Evolutionary conservation across 2,113 vertebrate species (phyloP).

Genomic region (Nycticorax nycticorax): DNA sequence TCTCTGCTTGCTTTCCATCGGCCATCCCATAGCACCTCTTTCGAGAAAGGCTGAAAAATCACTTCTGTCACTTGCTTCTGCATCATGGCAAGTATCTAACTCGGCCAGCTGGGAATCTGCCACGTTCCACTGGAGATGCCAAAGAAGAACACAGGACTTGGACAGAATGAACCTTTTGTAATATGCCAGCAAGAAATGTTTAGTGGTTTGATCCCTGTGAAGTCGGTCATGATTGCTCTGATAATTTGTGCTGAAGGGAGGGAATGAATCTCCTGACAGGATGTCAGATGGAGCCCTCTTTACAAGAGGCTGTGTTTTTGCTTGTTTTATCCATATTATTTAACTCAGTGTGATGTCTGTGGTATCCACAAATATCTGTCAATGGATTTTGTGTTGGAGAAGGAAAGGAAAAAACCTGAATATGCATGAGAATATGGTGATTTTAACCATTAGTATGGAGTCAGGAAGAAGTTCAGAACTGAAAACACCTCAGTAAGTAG

Average conservation of each 20-base stretch:
- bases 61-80: not conserved
- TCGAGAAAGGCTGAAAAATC: not conserved
- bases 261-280: not conserved
- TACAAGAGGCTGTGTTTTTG: not conserved
- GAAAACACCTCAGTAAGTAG: not conserved
- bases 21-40: not conserved
- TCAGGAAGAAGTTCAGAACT: not conserved
- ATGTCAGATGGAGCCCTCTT: not conserved
- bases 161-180: not conserved
- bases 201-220: not conserved
- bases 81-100: not conserved
- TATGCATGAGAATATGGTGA: not conserved
- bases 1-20: not conserved
- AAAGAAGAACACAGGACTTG: slow-evolving; percentile 1
- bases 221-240: not conserved
- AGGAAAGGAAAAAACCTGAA: not conserved
- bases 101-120: not conserved
- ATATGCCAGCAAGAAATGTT: not conserved
- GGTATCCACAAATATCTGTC: not conserved
- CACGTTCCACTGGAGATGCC: not conserved
- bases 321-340: not conserved
- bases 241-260: not conserved
- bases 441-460: not conserved
- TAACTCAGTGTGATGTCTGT: not conserved
- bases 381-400: not conserved